Evolutionary conservation across 2,797 vertebrate genomes (phyloP), one percentile per base, ranked within the genome.

Genomic region (Gadopsis marmoratus): DNA sequence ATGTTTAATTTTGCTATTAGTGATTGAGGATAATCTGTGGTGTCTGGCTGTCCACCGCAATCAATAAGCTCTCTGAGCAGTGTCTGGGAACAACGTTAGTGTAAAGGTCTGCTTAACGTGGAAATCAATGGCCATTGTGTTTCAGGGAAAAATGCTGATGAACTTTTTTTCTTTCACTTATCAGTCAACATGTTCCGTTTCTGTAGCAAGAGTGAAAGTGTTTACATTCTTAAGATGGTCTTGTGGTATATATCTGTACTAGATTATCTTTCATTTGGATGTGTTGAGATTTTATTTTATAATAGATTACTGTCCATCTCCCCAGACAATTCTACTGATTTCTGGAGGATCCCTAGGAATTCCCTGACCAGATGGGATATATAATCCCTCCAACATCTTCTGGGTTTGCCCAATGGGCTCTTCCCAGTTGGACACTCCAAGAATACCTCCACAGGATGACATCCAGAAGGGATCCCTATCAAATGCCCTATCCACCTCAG

Each of bases 31-130:
- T 82, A 41, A 67, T 86, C 73, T 76, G 61, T 51, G 65, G 78
- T 88, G 85, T 91, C 82, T 88, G 77, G 71, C 81, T 89, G 79
- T 85, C 64, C 84, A 86, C 84, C 76, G 31, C 86, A 84, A 91
- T 92, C 90, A 78, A 92, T 93, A 86, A 64, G 60, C 75, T 88
- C 79, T 87, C 74, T 82, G 72, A 80, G 74, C 73, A 76, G 67
- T 3, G 78, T 89, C 87, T 87, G 79, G 84, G 79, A 88, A 88
- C 76, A 74, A 69, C 67, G 66, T 81, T 82, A 69, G 73, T 78
- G 60, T 79, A 88, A 88, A 86, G 82, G 79, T 86, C 85, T 87
- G 69, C 82, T 84, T 88, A 90, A 90, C 90, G 85, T 81, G 78
- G 60, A 89, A 89, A 90, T 91, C 85, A 70, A 89, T 90, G 73